These are phyloP conservation scores for Grus americana DNA, from an alignment of 2,113 vertebrate species.

Conservation along the genomic window DNA sequence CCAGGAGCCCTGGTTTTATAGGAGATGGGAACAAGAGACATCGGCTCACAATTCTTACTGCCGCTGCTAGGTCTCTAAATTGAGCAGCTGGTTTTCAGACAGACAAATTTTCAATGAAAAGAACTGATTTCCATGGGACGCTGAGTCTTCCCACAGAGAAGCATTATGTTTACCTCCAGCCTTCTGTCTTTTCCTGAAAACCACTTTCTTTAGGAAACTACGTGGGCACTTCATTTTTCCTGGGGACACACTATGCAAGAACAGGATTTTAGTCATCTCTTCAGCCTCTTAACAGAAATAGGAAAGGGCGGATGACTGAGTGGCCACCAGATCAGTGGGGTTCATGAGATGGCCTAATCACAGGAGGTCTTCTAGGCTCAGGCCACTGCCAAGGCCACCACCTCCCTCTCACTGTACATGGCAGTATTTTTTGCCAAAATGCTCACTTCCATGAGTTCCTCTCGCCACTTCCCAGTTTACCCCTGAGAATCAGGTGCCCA, in stretches of 20 bases:
- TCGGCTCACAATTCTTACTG: background rate
- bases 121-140: constrained; percentile 21
- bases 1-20: accelerated
- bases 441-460: background rate
- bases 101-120: background rate
- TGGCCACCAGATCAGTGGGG: background rate
- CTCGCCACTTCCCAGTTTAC: background rate
- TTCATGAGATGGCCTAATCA: background rate
- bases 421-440: background rate
- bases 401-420: background rate
- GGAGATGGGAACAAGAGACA: background rate
- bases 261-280: background rate
- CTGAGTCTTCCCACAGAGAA: constrained; percentile 53
- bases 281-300: background rate
- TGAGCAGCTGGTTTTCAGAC: background rate
- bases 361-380: background rate
- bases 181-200: constrained; percentile 43
- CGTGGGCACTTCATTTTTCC: background rate
- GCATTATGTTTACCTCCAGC: constrained; percentile 41
- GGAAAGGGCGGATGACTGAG: accelerated
- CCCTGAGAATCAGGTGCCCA: background rate
- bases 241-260: background rate
- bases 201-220: background rate
- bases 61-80: background rate
- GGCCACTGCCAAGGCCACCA: background rate